Evolutionary conservation across 2,113 vertebrate genomes (phyloP), one percentile per base, ranked within the genome.

Genomic region (Eleginops maclovinus): DNA sequence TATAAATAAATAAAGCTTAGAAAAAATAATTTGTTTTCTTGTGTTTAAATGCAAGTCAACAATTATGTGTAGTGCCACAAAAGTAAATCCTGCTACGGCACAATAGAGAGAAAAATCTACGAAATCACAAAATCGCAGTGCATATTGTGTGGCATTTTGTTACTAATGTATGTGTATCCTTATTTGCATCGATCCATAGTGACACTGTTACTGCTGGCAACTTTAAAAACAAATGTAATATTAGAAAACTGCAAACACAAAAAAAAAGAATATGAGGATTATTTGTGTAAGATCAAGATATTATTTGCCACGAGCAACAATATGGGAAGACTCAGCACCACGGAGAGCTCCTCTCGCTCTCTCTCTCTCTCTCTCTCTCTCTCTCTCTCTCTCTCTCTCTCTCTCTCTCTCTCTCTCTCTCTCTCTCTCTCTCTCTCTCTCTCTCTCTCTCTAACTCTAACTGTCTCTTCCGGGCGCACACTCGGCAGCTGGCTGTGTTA

Each of bases 401-500:
- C 59, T 58, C 65, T 44, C 58, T 55, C 73, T 36, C 65, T 44
- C 40, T 65, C 71, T 50, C 44, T 75, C 75, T 49, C 71, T n/a
- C 26, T 43, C 63, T 64, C 73, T 61, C 76, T 17, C 67, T 43
- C 72, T 15, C 69, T 11, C 65, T 7, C 53, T 4, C 75, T n/a
- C 69, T 11, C 75, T 3, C 66, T 31, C 44, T 41, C 74, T 24
- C 75, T 59, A 53, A 40, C 67, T 49, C 71, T 56, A 56, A 46
- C 72, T 67, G 21, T 87, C 87, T 92, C 91, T 91, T 88, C 87
- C 87, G 90, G 90, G 75, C 91, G 84, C 92, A 86, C 88, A 84
- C 86, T 91, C 85, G 85, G 92, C 91, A 93, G 91, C 93, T 94
- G 95, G 96, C 95, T 93, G 84, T 71, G 88, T 91, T 92, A 92